Evolutionary conservation across 1,140 invertebrate species (phyloP).

Genomic region (Pteromalus puparum): DNA sequence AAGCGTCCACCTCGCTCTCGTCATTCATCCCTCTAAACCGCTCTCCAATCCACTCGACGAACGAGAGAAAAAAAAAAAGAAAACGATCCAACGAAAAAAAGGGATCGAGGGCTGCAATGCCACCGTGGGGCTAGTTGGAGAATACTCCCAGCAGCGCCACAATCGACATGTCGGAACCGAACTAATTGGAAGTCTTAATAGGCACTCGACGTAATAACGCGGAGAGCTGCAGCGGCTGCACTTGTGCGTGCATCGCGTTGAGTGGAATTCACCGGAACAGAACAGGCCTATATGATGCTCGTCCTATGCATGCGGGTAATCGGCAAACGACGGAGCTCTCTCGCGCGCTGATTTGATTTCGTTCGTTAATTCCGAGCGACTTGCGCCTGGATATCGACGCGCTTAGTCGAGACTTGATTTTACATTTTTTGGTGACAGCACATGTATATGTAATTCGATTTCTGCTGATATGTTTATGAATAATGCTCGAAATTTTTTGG

Average conservation of each 20-base stretch:
- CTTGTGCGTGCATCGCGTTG: slow-evolving; percentile 63
- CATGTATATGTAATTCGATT: no score
- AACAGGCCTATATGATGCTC: not conserved
- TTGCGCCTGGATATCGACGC: slow-evolving; percentile 43
- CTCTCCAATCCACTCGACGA: not conserved
- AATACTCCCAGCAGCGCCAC: not conserved
- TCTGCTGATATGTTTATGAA: no score
- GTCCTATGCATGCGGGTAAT: slow-evolving; percentile 60
- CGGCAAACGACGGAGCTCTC: slow-evolving; percentile 59
- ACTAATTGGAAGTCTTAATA: slow-evolving; percentile 70
- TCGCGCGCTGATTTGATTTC: slow-evolving; percentile 64
- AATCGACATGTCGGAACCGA: slow-evolving; percentile 54
- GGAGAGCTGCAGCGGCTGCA: slow-evolving; percentile 35
- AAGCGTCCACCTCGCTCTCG: no score
- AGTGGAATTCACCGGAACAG: slow-evolving; percentile 58
- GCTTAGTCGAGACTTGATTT: not conserved
- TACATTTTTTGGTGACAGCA: not conserved
- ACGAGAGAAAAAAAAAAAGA: not conserved
- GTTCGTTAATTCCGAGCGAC: slow-evolving; percentile 67
- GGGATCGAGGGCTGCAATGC: not conserved
- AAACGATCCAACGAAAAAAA: not conserved
- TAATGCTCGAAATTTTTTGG: no score
- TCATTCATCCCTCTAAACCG: not conserved
- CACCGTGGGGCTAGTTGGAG: not conserved
- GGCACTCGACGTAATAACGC: slow-evolving; percentile 66